A percentile compares a stretch with the other conserved stretches of the same genome.
Conservation (phyloP, 2,797 vertebrate genomes). For the Bufotes viridis region DNA sequence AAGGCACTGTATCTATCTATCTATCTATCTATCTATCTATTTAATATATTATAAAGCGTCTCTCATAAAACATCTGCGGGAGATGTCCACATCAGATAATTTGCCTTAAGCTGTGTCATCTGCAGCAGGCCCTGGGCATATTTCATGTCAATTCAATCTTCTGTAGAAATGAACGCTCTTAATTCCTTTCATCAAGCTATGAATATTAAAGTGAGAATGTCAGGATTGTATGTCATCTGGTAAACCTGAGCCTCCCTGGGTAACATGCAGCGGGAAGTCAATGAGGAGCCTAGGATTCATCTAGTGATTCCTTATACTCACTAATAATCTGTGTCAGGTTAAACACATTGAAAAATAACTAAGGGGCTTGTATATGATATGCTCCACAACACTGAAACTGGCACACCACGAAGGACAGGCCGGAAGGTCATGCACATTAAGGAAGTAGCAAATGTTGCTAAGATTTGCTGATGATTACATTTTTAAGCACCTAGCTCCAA, state of each 20-base stretch:
- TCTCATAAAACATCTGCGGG: not conserved
- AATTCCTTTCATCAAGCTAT: slow-evolving; percentile 23
- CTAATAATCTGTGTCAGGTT: slow-evolving; percentile 23
- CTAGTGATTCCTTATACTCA: slow-evolving; percentile 6
- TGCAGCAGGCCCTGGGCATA: not conserved
- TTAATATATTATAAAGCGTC: not conserved
- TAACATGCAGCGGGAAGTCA: slow-evolving; percentile 53
- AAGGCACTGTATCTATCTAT: not conserved
- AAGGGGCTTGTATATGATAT: not conserved
- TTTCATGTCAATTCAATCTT: slow-evolving; percentile 24
- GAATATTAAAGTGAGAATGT: slow-evolving; percentile 32
- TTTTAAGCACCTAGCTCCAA: no score
- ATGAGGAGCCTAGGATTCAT: slow-evolving; percentile 53
- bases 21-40: slow-evolving; percentile 5
- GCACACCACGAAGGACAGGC: no score
- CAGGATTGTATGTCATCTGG: slow-evolving; percentile 46
- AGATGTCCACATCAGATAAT: not conserved
- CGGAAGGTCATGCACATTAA: no score
- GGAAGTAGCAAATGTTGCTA: no score
- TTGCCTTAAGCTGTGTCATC: not conserved
- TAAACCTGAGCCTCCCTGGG: slow-evolving; percentile 41
- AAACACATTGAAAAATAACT: not conserved
- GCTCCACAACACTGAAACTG: no score
- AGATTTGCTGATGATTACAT: no score
- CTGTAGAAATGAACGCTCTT: slow-evolving; percentile 26